These are phyloP conservation scores for Peucedramus taeniatus DNA, from an alignment of 2,113 vertebrate genomes.

Conservation along the genomic window DNA sequence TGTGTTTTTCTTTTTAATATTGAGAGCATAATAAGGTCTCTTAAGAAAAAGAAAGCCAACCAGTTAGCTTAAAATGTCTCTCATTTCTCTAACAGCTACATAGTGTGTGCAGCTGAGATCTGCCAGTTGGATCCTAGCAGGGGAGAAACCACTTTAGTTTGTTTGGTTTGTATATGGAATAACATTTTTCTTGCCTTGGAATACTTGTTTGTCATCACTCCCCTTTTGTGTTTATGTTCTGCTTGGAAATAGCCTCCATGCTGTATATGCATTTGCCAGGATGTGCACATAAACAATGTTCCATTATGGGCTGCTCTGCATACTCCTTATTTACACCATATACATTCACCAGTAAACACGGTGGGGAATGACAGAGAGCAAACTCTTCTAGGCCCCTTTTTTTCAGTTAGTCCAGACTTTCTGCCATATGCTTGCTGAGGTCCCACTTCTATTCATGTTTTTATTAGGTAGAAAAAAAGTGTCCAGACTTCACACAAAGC, in stretches of 20 bases:
- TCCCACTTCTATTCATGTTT: constrained; percentile 65
- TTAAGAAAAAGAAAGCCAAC: constrained; percentile 34
- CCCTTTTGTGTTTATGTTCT: constrained; percentile 58
- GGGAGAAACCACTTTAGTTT: constrained; percentile 63
- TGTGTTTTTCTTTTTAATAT: constrained; percentile 45
- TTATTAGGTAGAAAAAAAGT: constrained; percentile 64
- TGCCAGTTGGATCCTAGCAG: constrained; percentile 57
- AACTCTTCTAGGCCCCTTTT: constrained; percentile 24
- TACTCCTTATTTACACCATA: constrained; percentile 59
- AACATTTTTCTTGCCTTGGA: constrained; percentile 66
- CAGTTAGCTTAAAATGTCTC: constrained; percentile 29
- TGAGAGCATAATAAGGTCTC: constrained; percentile 25
- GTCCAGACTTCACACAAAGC: constrained; percentile 69
- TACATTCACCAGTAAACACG: constrained; percentile 33
- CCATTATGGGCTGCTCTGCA: not conserved
- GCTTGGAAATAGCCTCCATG: constrained; percentile 39
- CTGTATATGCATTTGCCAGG: constrained; percentile 56
- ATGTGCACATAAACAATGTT: constrained; percentile 65
- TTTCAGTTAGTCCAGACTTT: constrained; percentile 53
- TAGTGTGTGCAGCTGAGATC: constrained; percentile 42
- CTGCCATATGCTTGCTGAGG: constrained; percentile 65
- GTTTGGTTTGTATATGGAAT: constrained; percentile 62
- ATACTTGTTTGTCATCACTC: constrained; percentile 67
- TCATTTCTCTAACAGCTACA: constrained; percentile 54
- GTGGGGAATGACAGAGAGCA: not conserved